Evolutionary conservation across 2,113 vertebrate species (phyloP).

Genomic region (Chaenogobius annularis): DNA sequence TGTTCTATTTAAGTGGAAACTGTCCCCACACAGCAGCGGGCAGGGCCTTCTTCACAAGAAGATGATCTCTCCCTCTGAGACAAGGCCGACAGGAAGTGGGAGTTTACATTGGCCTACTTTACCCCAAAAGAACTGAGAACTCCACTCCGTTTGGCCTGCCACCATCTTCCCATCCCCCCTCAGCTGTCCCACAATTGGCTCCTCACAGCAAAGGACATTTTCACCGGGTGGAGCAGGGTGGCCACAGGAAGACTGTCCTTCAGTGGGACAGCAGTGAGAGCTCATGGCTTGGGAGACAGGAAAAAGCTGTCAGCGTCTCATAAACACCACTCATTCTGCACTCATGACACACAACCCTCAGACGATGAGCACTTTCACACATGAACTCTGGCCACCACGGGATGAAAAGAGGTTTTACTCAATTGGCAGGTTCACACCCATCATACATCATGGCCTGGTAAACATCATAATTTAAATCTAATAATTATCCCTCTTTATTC

Average conservation of each 20-base stretch:
- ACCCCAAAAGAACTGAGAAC: constrained; percentile 57
- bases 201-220: constrained; percentile 42
- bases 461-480: neutral
- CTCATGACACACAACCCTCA: constrained; percentile 56
- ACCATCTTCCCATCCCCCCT: constrained; percentile 47
- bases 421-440: constrained; percentile 2
- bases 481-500: neutral
- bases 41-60: constrained; percentile 69
- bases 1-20: constrained; percentile 59
- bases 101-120: constrained; percentile 79
- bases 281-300: constrained; percentile 73
- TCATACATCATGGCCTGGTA: neutral
- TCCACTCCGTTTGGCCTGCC: constrained; percentile 35
- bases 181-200: constrained; percentile 68
- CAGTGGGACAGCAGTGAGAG: constrained; percentile 50
- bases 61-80: constrained; percentile 76
- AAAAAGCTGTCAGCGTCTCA: constrained; percentile 76
- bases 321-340: constrained; percentile 75
- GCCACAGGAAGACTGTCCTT: constrained; percentile 50
- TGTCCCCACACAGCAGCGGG: constrained; percentile 66
- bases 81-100: constrained; percentile 76
- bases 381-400: neutral
- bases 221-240: constrained; percentile 64
- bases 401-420: constrained; percentile 2
- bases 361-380: constrained; percentile 23